phyloP scores from a whole-genome alignment of 2,888 invertebrate species.

The Cyclophora punctaria region DNA sequence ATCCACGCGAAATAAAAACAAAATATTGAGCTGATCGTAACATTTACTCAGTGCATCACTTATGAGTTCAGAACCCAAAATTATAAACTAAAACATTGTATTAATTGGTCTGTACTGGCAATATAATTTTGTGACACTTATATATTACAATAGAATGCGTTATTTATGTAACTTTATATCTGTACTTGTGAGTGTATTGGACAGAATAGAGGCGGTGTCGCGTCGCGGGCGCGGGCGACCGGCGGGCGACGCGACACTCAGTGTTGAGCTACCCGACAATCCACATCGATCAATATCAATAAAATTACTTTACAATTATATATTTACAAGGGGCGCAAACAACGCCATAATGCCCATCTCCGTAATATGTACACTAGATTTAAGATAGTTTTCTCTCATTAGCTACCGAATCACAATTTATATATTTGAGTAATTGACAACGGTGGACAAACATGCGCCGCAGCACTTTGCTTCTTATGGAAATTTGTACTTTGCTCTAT shows the following conservation, averaged over 20 bases:
- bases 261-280: constrained; percentile 33
- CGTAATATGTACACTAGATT: constrained; percentile 72
- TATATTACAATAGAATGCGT: constrained; percentile 54
- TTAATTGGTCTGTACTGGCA: constrained; percentile 63
- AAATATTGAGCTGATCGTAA: constrained; percentile 57
- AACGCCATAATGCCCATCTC: constrained; percentile 72
- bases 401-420: constrained; percentile 76
- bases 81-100: constrained; percentile 54
- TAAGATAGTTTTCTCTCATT: constrained; percentile 74
- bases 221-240: constrained; percentile 12
- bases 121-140: constrained; percentile 63
- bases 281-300: constrained; percentile 56
- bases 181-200: constrained; percentile 65
- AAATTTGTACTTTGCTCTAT: constrained; percentile 73
- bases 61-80: constrained; percentile 58
- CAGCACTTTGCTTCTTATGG: constrained; percentile 67
- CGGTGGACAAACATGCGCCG: constrained; percentile 72
- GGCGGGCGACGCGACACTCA: constrained; percentile 11
- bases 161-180: constrained; percentile 59
- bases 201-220: constrained; percentile 52
- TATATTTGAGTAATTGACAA: constrained; percentile 74
- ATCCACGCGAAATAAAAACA: constrained; percentile 54
- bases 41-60: constrained; percentile 50
- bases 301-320: constrained; percentile 68
- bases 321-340: constrained; percentile 67